These are phyloP conservation scores for Urophycis tenuis DNA, from an alignment of 2,797 vertebrate genomes.

Conservation along the genomic window DNA sequence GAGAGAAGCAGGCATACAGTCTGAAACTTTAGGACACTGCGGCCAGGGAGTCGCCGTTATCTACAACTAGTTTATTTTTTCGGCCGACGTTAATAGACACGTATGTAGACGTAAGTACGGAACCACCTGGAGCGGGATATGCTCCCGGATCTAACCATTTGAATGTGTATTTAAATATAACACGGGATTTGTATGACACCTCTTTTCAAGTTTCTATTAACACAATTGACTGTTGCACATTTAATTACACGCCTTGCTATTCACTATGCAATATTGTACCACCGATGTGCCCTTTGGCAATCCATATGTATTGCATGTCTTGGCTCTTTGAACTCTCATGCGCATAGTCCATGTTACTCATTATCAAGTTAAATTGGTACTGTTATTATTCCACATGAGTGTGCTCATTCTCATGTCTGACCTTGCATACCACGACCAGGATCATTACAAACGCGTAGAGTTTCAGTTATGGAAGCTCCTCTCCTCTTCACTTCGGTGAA, in stretches of 20 bases:
- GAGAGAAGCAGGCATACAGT: conserved; percentile 1
- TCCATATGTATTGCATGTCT: no score
- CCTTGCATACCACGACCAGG: no score
- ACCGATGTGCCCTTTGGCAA: no score
- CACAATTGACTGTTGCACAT: background rate
- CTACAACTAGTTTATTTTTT: no score
- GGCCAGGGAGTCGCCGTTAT: no score
- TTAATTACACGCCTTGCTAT: background rate
- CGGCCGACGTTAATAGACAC: background rate
- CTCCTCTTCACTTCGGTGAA: no score
- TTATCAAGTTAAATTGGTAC: no score
- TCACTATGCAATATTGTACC: no score
- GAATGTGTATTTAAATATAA: background rate
- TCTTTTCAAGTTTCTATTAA: background rate
- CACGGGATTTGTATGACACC: background rate
- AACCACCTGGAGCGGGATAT: background rate
- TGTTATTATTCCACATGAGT: no score
- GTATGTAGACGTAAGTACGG: background rate
- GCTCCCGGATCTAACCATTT: background rate
- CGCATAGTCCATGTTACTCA: background rate
- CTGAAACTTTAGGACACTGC: background rate
- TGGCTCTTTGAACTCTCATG: background rate
- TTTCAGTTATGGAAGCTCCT: no score
- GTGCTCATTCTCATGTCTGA: no score
- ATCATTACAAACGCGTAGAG: no score